Evolutionary conservation across 1,140 invertebrate species (phyloP).

Genomic region (Contarinia nasturtii): DNA sequence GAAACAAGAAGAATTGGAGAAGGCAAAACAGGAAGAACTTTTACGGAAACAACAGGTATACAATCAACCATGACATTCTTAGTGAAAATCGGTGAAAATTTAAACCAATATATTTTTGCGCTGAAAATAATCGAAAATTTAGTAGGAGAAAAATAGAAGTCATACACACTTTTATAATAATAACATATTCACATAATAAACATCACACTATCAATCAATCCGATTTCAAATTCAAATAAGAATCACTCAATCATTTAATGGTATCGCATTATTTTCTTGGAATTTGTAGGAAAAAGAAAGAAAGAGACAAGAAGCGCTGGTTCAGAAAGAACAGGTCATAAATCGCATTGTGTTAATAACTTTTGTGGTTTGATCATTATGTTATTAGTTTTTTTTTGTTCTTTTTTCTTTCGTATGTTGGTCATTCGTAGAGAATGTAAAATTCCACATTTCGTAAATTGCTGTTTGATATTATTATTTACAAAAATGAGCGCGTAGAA

Average conservation of each 20-base stretch:
- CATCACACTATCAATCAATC: background rate
- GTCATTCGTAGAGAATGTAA: too few species aligned
- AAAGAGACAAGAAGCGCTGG: conserved; percentile 66
- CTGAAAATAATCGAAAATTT: too few species aligned
- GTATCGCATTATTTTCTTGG: conserved; percentile 3
- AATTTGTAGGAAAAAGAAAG: conserved; percentile 64
- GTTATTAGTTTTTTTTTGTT: conserved; percentile 1
- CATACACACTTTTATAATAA: too few species aligned
- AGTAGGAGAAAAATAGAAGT: too few species aligned
- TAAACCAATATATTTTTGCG: background rate
- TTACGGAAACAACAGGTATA: conserved; percentile 63
- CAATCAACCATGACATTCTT: background rate
- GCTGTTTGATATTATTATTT: too few species aligned
- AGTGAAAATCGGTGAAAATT: background rate
- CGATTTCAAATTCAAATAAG: background rate
- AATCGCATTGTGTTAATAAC: conserved; percentile 7
- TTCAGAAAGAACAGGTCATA: conserved; percentile 74
- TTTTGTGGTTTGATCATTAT: conserved; percentile 6
- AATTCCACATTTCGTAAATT: too few species aligned
- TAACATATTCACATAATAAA: too few species aligned
- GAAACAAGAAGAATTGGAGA: conserved; percentile 68
- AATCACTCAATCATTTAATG: background rate
- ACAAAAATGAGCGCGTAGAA: too few species aligned
- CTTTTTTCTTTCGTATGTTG: too few species aligned
- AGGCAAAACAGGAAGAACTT: conserved; percentile 65